Percentiles rank a stretch among this genome's conserved stretches.
Conservation (phyloP, 2,113 vertebrate genomes). For the Aix galericulata region DNA sequence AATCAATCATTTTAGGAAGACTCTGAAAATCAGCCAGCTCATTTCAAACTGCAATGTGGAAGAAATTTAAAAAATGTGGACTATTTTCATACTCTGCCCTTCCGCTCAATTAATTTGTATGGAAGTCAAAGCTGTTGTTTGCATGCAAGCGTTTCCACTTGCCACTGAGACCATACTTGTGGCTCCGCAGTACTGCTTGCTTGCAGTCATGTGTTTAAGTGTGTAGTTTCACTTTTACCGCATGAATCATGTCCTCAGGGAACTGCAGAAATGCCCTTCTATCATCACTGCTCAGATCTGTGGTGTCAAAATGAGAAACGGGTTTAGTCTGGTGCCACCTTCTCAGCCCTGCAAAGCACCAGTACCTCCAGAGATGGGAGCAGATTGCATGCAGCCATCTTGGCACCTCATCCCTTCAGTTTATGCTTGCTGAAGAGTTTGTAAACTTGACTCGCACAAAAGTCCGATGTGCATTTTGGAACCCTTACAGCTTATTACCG, state of each 20-base stretch:
- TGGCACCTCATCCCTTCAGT: background rate
- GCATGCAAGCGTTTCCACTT: background rate
- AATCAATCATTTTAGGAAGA: background rate
- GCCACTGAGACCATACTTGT: background rate
- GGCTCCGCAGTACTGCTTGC: rapidly evolving
- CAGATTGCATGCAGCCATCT: rapidly evolving
- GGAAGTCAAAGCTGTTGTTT: background rate
- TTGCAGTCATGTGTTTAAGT: background rate
- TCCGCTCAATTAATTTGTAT: rapidly evolving
- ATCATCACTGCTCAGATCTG: rapidly evolving
- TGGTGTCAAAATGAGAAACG: background rate
- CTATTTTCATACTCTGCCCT: background rate
- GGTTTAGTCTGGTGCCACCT: background rate
- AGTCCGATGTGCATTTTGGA: background rate
- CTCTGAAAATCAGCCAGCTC: background rate
- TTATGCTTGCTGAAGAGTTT: background rate
- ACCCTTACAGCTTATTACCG: background rate
- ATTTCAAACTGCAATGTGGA: background rate
- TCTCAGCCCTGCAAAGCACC: background rate
- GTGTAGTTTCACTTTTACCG: constrained; percentile 6
- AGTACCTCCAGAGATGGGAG: background rate
- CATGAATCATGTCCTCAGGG: background rate
- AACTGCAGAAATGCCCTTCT: background rate
- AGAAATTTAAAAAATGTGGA: background rate
- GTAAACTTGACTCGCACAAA: background rate